These are phyloP conservation scores for Colletes gigas DNA, from an alignment of 1,140 invertebrate species.

Conservation along the genomic window DNA sequence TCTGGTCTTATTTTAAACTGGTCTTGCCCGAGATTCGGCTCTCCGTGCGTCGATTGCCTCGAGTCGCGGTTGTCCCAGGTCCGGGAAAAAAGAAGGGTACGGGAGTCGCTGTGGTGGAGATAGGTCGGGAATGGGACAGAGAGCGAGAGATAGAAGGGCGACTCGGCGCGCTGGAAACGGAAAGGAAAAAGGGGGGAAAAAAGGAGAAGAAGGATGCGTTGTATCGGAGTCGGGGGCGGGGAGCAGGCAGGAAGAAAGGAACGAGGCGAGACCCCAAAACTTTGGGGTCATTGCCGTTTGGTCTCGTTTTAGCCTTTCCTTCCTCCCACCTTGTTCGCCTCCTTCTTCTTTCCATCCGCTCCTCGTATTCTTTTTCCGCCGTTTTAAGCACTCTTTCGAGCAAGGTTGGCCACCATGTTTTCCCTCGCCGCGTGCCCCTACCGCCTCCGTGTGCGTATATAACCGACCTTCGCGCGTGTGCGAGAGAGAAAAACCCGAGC, in stretches of 20 bases:
- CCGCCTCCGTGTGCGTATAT: constrained; percentile 66
- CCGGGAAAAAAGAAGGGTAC: constrained; percentile 70
- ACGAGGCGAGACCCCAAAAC: constrained; percentile 64
- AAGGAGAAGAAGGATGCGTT: constrained; percentile 38
- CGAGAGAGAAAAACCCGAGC: constrained; percentile 27
- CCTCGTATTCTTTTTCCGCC: constrained; percentile 52
- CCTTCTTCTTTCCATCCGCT: constrained; percentile 55
- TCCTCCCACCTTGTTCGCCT: constrained; percentile 52
- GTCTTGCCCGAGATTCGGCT: constrained; percentile 53
- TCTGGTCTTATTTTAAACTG: constrained; percentile 44
- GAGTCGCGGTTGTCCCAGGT: constrained; percentile 77
- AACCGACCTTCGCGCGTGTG: constrained; percentile 71
- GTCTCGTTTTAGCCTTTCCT: constrained; percentile 70
- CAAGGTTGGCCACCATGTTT: constrained; percentile 75
- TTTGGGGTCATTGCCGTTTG: constrained; percentile 73
- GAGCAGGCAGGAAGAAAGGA: constrained; percentile 57
- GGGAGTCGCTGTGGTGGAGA: background rate
- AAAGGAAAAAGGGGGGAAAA: constrained; percentile 20
- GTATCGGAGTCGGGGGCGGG: constrained; percentile 14
- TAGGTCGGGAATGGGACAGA: background rate
- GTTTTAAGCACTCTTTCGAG: constrained; percentile 71
- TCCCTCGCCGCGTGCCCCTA: constrained; percentile 57
- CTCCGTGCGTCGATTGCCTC: constrained; percentile 48
- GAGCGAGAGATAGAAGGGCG: constrained; percentile 8
- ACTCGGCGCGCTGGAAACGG: background rate